Percentiles rank a stretch among this genome's conserved stretches.
These are phyloP conservation scores for Nasonovia ribisnigri DNA, from an alignment of 2,888 invertebrate species.

Conservation along the genomic window DNA sequence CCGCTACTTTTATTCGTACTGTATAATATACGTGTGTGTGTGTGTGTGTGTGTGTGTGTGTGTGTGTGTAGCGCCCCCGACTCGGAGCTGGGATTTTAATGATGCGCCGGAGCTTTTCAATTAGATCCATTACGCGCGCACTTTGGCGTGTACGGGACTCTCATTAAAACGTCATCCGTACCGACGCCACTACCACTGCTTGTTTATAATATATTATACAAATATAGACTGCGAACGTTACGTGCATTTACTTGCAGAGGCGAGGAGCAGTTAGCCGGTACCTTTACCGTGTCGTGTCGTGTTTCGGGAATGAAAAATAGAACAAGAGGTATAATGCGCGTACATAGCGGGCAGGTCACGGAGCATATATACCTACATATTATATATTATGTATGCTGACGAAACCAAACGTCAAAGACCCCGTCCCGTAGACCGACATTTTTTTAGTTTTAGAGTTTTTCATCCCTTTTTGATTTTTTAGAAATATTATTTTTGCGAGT, in stretches of 20 bases:
- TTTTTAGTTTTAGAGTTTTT: not conserved
- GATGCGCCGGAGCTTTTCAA: slow-evolving; percentile 43
- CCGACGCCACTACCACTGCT: not conserved
- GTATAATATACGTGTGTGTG: not conserved
- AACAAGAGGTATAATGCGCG: not conserved
- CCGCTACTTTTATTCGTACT: not conserved
- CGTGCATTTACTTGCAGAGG: not conserved
- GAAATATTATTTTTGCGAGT: not conserved
- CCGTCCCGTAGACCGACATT: not conserved
- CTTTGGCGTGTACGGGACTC: not conserved
- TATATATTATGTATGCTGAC: not conserved
- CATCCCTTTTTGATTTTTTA: not conserved
- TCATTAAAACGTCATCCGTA: slow-evolving; percentile 47
- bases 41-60: not conserved
- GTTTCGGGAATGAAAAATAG: slow-evolving; percentile 6
- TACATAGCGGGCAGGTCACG: not conserved
- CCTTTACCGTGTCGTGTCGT: not conserved
- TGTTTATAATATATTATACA: slow-evolving; percentile 20
- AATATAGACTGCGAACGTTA: slow-evolving; percentile 7
- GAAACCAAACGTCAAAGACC: not conserved
- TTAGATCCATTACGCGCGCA: slow-evolving; percentile 46
- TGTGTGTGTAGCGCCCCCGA: not conserved
- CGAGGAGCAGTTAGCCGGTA: not conserved
- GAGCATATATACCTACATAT: not conserved
- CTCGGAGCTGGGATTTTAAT: slow-evolving; percentile 32